Conservation (phyloP, 1,140 invertebrate genomes). For the Cherax quadricarinatus region DNA sequence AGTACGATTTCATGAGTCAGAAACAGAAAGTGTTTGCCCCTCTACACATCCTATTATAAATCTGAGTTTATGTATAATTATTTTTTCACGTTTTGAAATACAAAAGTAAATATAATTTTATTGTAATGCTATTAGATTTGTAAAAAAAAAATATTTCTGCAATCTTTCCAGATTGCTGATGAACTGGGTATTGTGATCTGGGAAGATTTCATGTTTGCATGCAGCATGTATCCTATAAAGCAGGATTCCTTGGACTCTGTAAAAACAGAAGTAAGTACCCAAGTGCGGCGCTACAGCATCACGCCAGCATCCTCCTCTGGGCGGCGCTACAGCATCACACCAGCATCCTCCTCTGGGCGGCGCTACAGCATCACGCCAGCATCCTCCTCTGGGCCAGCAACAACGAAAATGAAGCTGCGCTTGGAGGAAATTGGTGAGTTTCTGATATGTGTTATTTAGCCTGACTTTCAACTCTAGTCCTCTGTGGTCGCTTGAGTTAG, state of each 20-base stretch:
- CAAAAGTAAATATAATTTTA: too few species aligned
- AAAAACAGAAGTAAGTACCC: conserved; percentile 87
- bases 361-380: conserved; percentile 93
- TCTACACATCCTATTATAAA: too few species aligned
- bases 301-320: too few species aligned
- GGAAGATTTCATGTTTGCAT: conserved; percentile 94
- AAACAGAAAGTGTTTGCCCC: too few species aligned
- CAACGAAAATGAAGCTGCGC: conserved; percentile 97
- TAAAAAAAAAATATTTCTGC: neutral
- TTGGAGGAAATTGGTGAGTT: conserved; percentile 87
- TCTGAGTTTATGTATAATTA: too few species aligned
- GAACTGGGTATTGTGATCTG: conserved; percentile 89
- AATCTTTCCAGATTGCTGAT: conserved; percentile 80
- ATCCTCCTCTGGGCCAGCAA: conserved; percentile 95
- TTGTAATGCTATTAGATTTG: too few species aligned
- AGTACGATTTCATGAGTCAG: too few species aligned
- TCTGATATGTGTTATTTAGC: neutral
- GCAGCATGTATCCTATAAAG: conserved; percentile 93
- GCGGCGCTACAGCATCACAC: too few species aligned
- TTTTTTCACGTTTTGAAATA: too few species aligned
- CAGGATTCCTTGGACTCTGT: conserved; percentile 86
- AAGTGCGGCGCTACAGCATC: conserved; percentile 87
- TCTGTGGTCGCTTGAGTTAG: too few species aligned
- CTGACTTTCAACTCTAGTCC: too few species aligned
- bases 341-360: too few species aligned